Percentiles rank a stretch among this genome's conserved stretches.
These are phyloP conservation scores for Ormia ochracea DNA, from an alignment of 2,888 invertebrate genomes.

Conservation along the genomic window DNA sequence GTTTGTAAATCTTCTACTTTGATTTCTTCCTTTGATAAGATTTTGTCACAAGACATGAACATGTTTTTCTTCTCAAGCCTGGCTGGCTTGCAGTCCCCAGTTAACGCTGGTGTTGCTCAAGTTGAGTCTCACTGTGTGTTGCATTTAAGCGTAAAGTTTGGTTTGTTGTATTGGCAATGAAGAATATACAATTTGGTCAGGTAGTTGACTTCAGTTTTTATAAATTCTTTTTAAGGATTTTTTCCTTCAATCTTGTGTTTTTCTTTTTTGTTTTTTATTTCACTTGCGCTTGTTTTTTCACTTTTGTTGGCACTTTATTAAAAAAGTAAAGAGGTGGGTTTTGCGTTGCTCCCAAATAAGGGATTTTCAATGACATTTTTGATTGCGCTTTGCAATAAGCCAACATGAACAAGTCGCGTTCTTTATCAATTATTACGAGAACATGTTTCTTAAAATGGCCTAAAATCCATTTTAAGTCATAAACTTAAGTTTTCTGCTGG, in stretches of 20 bases:
- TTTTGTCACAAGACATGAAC: slow-evolving; percentile 66
- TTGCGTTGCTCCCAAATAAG: slow-evolving; percentile 20
- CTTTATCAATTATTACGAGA: slow-evolving; percentile 33
- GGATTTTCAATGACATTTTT: slow-evolving; percentile 39
- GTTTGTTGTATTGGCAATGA: slow-evolving; percentile 71
- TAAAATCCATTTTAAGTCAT: slow-evolving; percentile 37
- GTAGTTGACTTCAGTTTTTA: slow-evolving; percentile 46
- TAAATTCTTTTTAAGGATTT: slow-evolving; percentile 11
- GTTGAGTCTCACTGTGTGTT: slow-evolving; percentile 68
- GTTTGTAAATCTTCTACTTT: not conserved
- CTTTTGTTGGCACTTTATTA: not conserved
- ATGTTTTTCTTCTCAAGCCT: slow-evolving; percentile 67
- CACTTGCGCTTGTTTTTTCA: not conserved
- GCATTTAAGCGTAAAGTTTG: slow-evolving; percentile 68
- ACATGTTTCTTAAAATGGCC: slow-evolving; percentile 44
- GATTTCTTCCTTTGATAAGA: slow-evolving; percentile 54
- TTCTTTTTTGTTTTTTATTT: not conserved
- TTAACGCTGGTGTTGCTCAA: slow-evolving; percentile 63
- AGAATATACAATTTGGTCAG: slow-evolving; percentile 68
- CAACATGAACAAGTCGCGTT: slow-evolving; percentile 10
- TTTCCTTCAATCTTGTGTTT: not conserved
- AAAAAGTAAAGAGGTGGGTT: slow-evolving; percentile 39
- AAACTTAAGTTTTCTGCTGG: slow-evolving; percentile 16
- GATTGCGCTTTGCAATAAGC: not conserved
- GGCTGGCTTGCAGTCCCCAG: slow-evolving; percentile 69